Conservation (phyloP, 2,888 invertebrate species). For the Macropis europaea region DNA sequence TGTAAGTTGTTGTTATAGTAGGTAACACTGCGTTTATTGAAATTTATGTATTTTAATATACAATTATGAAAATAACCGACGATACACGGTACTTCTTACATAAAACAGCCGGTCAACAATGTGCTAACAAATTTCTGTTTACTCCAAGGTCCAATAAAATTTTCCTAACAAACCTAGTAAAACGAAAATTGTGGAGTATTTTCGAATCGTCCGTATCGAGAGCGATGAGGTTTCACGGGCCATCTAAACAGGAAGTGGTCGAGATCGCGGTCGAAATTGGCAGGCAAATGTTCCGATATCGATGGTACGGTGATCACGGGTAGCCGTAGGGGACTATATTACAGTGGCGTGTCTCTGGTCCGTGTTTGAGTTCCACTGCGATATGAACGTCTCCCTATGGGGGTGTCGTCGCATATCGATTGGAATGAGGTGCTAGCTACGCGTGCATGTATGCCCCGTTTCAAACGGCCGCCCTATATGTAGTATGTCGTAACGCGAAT, state of each 20-base stretch:
- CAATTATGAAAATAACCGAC: too few species aligned
- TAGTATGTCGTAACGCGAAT: constrained; percentile 30
- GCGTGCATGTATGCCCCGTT: constrained; percentile 22
- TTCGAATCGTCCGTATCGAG: background rate
- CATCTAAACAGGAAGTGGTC: background rate
- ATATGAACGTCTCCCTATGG: constrained; percentile 68
- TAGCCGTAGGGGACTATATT: constrained; percentile 47
- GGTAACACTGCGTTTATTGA: too few species aligned
- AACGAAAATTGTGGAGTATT: background rate
- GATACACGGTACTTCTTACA: too few species aligned
- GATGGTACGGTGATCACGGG: constrained; percentile 26
- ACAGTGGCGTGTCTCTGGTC: constrained; percentile 41
- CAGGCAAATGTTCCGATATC: constrained; percentile 40
- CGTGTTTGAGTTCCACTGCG: constrained; percentile 68
- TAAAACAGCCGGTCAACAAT: too few species aligned
- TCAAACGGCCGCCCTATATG: constrained; percentile 12
- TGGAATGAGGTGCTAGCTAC: constrained; percentile 62
- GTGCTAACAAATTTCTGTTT: too few species aligned
- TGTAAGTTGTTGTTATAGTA: too few species aligned
- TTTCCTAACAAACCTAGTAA: too few species aligned
- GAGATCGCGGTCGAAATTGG: constrained; percentile 38
- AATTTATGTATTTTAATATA: too few species aligned
- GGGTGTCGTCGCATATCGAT: constrained; percentile 73
- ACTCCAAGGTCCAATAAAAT: background rate
- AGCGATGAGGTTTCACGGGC: background rate